These are phyloP conservation scores for Emys orbicularis DNA, from an alignment of 2,797 vertebrate genomes.

Conservation along the genomic window DNA sequence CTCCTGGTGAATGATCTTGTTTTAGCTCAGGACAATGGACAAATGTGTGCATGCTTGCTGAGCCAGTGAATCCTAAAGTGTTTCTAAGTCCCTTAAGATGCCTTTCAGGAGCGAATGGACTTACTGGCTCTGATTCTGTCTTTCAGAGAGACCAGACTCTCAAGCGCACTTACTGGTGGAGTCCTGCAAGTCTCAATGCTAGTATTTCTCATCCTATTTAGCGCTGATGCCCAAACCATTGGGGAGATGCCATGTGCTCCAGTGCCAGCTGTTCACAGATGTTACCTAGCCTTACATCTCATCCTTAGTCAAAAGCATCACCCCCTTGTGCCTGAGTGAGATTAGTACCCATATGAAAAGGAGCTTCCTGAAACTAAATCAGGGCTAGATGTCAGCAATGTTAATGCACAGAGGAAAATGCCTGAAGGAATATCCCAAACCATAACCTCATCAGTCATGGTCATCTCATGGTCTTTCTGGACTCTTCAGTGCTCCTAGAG, in stretches of 20 bases:
- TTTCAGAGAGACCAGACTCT: background rate
- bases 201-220: background rate
- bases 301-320: background rate
- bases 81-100: background rate
- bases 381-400: background rate
- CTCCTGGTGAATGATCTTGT: background rate
- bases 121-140: background rate
- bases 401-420: background rate
- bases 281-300: background rate
- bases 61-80: background rate
- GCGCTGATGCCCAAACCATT: background rate
- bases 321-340: background rate
- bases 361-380: background rate
- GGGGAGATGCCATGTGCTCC: background rate
- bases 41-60: rapidly evolving
- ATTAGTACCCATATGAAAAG: background rate
- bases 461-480: background rate
- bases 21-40: background rate
- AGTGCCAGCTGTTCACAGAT: background rate
- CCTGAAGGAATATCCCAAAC: rapidly evolving
- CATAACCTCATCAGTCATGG: rapidly evolving
- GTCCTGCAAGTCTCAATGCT: background rate
- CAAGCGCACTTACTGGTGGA: background rate
- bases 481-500: background rate
- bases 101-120: background rate